Evolutionary conservation across 2,113 vertebrate genomes (phyloP).

Genomic region (Prietella phreatophila): DNA sequence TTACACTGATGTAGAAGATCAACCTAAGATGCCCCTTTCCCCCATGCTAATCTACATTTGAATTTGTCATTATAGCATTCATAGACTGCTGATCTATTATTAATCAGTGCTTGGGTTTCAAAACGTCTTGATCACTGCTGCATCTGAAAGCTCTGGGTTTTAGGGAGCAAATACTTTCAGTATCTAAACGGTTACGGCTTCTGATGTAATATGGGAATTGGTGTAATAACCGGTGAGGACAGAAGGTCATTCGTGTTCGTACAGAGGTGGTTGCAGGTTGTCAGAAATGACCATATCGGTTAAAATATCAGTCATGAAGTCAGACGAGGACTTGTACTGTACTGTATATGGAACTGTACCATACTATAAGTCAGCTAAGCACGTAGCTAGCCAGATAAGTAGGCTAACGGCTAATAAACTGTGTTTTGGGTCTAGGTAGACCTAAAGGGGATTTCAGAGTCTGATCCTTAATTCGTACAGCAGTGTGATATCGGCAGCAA

Average conservation of each 20-base stretch:
- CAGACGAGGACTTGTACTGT: not conserved
- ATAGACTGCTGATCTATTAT: constrained; percentile 10
- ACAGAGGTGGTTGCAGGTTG: not conserved
- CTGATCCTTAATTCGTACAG: not conserved
- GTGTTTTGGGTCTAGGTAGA: not conserved
- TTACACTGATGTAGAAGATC: too few species aligned
- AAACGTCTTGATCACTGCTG: constrained; percentile 4
- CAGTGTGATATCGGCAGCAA: too few species aligned
- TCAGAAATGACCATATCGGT: not conserved
- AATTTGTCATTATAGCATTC: constrained; percentile 10
- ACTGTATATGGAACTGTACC: not conserved
- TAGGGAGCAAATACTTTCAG: not conserved
- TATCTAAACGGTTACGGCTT: not conserved
- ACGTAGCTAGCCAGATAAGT: not conserved
- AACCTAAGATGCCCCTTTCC: too few species aligned
- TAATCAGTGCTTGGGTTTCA: constrained; percentile 21
- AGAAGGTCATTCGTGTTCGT: not conserved
- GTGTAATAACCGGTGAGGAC: not conserved
- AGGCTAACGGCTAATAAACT: not conserved
- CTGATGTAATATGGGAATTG: constrained; percentile 6
- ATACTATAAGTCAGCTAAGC: not conserved
- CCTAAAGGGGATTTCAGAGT: not conserved
- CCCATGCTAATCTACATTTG: not conserved
- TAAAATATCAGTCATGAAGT: not conserved
- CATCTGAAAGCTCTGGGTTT: not conserved